Base-by-base conservation (phyloP, 2,888 invertebrate genomes). In the Sinhomidia bicolor region DNA sequence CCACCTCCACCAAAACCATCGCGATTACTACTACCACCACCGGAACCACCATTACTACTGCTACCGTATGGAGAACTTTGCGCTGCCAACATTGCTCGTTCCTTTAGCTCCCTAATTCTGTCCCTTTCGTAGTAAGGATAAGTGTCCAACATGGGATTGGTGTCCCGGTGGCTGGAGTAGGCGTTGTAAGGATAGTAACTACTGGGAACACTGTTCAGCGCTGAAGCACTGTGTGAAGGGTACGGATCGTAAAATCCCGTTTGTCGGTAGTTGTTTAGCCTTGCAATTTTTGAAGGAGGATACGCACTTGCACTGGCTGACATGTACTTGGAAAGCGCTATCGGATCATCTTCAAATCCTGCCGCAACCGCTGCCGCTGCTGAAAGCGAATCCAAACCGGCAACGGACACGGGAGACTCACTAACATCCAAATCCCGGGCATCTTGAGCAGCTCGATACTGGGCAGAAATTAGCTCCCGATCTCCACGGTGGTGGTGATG, bases 61-160 rank as follows among this genome's bases (percentile, higher is more conserved):
- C 54, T 71, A 23, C 82, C 60, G 14, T 41, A 78, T 14, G 85
- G 60, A 9, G 83, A 10, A 20, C 44, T 44, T 20, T 74, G 78
- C 7, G 78, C n/a, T 0, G 51, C 29, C 7, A 68, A 71, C 41
- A 86, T 54, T 20, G 85, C 85, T 23, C 65, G 10, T n/a, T 81
- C 81, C 29, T 29, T 79, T 7, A 79, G 36, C 6, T 71, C 76
- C 32, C 81, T n/a, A 0, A 81, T 23, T 60, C 86, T 60, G n/a
- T 89, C 83, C 29, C 68, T 32, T 26, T 89, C 87, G 20, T 90
- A 90, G 26, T 79, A 76, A 6, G 88, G 88, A 20, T 90, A 90
- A n/a, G 81, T 47, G 57, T 90, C 90, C 54, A 90, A 29, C 47
- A 90, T 51, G 12, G 89, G 87, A 29, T 89, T 87, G 23, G 62